phyloP scores from a whole-genome alignment of 2,113 vertebrate species.

The Gymnocephalus cernua region DNA sequence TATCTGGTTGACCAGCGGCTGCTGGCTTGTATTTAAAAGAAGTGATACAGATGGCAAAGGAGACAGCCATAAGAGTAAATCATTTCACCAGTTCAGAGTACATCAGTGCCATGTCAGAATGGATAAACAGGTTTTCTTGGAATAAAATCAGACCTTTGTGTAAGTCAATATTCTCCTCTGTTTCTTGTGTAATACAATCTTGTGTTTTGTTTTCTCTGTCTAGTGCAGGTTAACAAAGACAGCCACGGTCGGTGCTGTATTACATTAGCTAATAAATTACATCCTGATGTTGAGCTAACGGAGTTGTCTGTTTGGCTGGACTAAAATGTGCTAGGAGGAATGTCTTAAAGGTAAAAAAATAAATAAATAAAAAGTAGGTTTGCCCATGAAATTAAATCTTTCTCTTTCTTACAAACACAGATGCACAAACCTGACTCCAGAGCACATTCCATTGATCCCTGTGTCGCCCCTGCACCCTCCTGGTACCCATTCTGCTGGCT shows the following conservation, averaged over 20 bases:
- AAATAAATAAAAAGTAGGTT: background rate
- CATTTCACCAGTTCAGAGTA: slow-evolving; percentile 47
- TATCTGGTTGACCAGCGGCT: slow-evolving; percentile 69
- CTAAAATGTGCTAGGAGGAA: slow-evolving; percentile 12
- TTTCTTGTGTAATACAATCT: slow-evolving; percentile 29
- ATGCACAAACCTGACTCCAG: slow-evolving; percentile 28
- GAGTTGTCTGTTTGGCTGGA: slow-evolving; percentile 26
- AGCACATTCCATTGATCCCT: slow-evolving; percentile 47
- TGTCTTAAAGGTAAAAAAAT: slow-evolving; percentile 6
- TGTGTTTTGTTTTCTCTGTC: slow-evolving; percentile 32
- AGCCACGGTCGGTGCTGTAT: slow-evolving; percentile 33
- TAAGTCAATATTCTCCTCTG: slow-evolving; percentile 39
- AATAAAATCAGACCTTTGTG: slow-evolving; percentile 33
- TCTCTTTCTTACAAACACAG: slow-evolving; percentile 21
- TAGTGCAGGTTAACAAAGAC: slow-evolving; percentile 21
- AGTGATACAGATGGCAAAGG: slow-evolving; percentile 60
- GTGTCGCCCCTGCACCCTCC: slow-evolving; percentile 48
- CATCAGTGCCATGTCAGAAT: slow-evolving; percentile 49
- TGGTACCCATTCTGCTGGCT: slow-evolving; percentile 53
- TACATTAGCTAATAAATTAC: slow-evolving; percentile 61
- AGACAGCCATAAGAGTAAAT: slow-evolving; percentile 56
- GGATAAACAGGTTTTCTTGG: slow-evolving; percentile 60
- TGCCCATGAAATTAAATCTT: background rate
- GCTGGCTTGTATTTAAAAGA: slow-evolving; percentile 68
- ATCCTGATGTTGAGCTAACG: slow-evolving; percentile 45